A percentile compares a stretch with the other conserved stretches of the same genome.
Conservation (phyloP, 2,113 vertebrate species). For the Leuciscus idus region DNA sequence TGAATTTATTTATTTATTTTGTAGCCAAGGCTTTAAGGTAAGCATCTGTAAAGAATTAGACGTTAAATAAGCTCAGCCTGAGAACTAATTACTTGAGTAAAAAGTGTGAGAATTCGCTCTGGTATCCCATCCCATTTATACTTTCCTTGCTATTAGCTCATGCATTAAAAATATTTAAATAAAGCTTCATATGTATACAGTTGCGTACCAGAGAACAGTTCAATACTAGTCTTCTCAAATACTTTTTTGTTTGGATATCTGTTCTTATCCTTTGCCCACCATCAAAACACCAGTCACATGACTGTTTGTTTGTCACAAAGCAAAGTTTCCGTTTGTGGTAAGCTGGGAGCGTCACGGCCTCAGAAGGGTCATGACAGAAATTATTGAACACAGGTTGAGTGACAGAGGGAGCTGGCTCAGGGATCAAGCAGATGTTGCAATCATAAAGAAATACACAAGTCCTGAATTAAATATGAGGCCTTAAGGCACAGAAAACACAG, state of each 20-base stretch:
- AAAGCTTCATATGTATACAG: not conserved
- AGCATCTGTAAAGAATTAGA: not conserved
- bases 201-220: not conserved
- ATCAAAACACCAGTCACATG: not conserved
- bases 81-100: not conserved
- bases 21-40: not conserved
- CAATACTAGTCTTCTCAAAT: not conserved
- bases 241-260: not conserved
- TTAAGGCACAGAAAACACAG: slow-evolving; percentile 55
- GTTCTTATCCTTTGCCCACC: not conserved
- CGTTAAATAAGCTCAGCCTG: not conserved
- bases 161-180: not conserved
- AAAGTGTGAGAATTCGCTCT: not conserved
- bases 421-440: slow-evolving; percentile 79
- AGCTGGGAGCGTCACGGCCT: slow-evolving; percentile 66
- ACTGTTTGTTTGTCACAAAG: slow-evolving; percentile 64
- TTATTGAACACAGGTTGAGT: slow-evolving; percentile 77
- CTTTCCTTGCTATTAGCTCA: not conserved
- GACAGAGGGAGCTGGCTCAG: slow-evolving; percentile 72
- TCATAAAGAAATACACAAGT: slow-evolving; percentile 77
- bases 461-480: slow-evolving; percentile 78
- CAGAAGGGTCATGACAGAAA: slow-evolving; percentile 73
- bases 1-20: too few relatives aligned
- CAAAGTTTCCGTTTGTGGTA: slow-evolving; percentile 68
- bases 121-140: not conserved